Percentiles rank a stretch among this genome's conserved stretches.
Evolutionary conservation across 2,797 vertebrate genomes (phyloP).

Genomic region (Rallus crepitans): DNA sequence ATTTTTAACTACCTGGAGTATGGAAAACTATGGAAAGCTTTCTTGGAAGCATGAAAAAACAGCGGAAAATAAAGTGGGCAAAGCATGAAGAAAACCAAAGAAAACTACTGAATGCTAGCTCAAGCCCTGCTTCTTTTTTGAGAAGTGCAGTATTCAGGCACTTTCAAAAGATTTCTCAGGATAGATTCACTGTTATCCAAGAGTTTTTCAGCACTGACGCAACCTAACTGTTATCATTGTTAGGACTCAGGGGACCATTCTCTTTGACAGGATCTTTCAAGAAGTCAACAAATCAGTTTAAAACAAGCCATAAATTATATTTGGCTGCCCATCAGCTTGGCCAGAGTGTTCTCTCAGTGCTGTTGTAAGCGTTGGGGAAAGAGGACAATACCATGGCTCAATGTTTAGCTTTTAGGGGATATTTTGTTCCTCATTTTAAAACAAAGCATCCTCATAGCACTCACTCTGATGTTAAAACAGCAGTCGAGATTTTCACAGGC

Average conservation of each 20-base stretch:
- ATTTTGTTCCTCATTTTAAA: constrained; percentile 17
- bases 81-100: neutral
- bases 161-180: constrained; percentile 1
- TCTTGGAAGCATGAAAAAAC: neutral
- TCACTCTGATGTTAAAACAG: neutral
- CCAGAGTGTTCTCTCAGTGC: neutral
- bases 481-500: neutral
- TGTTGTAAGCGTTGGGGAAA: neutral
- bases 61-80: neutral
- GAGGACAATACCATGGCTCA: neutral
- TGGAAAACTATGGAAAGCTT: neutral
- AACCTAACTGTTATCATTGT: constrained; percentile 19
- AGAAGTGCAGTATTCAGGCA: neutral
- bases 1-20: neutral
- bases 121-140: neutral
- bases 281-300: constrained; percentile 57
- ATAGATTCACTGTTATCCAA: neutral
- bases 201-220: constrained; percentile 22
- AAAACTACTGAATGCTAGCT: neutral
- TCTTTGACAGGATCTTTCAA: constrained; percentile 62
- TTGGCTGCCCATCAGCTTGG: constrained; percentile 34
- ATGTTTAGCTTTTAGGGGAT: neutral
- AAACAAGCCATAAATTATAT: constrained; percentile 52
- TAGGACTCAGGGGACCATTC: constrained; percentile 22
- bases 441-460: neutral